Percentiles rank a stretch among this genome's conserved stretches.
Conservation (phyloP, 2,113 vertebrate species). For the Brienomyrus longianalis region DNA sequence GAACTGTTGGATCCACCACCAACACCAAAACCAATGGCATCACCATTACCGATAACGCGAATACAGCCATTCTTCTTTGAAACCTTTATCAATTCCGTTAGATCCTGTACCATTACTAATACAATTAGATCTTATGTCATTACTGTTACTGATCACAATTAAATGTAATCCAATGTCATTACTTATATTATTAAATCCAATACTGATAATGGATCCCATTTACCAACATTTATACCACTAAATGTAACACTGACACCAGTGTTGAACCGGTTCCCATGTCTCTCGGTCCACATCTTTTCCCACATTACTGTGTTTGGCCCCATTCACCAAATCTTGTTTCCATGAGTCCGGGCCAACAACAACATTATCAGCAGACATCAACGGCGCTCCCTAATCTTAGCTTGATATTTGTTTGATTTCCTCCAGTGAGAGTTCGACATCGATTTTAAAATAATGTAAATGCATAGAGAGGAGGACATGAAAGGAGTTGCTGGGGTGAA, state of each 20-base stretch:
- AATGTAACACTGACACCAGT: neutral
- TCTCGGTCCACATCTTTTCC: neutral
- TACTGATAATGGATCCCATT: neutral
- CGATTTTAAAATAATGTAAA: neutral
- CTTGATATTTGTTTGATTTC: slow-evolving; percentile 5
- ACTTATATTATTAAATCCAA: neutral
- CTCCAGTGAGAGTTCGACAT: neutral
- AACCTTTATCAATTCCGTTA: neutral
- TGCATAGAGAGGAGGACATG: neutral
- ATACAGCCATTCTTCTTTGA: neutral
- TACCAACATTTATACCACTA: neutral
- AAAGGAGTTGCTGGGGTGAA: neutral
- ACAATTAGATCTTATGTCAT: neutral
- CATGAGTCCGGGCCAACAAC: neutral
- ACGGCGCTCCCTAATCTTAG: neutral
- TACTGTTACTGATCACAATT: neutral
- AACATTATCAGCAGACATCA: slow-evolving; percentile 1
- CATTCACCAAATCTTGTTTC: neutral
- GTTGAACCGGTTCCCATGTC: neutral
- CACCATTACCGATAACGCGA: neutral
- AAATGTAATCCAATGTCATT: neutral
- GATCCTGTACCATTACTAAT: neutral
- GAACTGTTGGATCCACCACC: neutral
- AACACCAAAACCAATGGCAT: neutral
- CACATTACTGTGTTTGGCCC: neutral